Evolutionary conservation across 2,888 invertebrate species (phyloP).

Genomic region (Drosophila acutilabella): DNA sequence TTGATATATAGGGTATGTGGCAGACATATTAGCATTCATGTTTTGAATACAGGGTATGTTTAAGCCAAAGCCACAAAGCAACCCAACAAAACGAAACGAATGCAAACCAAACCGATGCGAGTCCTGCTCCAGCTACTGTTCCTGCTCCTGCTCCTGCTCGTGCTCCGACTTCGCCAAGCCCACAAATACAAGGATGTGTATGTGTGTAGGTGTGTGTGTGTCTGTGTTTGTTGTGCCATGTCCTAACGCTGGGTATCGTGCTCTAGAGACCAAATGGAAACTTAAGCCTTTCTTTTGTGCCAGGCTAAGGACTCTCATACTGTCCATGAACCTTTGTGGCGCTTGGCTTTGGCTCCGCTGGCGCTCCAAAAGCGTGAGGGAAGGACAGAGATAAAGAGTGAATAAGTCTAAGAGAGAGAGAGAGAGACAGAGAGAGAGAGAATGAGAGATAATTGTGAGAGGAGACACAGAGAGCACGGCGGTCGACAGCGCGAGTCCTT

Average conservation of each 20-base stretch:
- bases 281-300: conserved; percentile 83
- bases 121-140: conserved; percentile 29
- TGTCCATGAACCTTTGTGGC: conserved; percentile 81
- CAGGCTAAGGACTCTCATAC: conserved; percentile 78
- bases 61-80: conserved; percentile 37
- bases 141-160: conserved; percentile 10
- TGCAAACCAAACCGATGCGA: conserved; percentile 24
- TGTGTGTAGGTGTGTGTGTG: conserved; percentile 25
- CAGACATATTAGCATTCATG: neutral
- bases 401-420: neutral
- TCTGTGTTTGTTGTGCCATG: conserved; percentile 35
- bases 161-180: neutral
- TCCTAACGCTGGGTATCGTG: conserved; percentile 77
- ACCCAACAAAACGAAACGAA: conserved; percentile 33
- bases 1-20: too few relatives aligned
- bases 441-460: conserved; percentile 3
- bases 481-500: conserved; percentile 59
- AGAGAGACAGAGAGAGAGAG: neutral
- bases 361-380: neutral
- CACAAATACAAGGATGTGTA: conserved; percentile 9
- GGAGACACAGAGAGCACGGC: conserved; percentile 17
- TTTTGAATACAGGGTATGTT: conserved; percentile 36
- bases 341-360: conserved; percentile 47
- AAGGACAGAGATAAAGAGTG: neutral
- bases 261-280: conserved; percentile 83